These are phyloP conservation scores for Epizoanthus illoricatus DNA, from an alignment of 92 coral and sea anemone genomes.

Conservation along the genomic window DNA sequence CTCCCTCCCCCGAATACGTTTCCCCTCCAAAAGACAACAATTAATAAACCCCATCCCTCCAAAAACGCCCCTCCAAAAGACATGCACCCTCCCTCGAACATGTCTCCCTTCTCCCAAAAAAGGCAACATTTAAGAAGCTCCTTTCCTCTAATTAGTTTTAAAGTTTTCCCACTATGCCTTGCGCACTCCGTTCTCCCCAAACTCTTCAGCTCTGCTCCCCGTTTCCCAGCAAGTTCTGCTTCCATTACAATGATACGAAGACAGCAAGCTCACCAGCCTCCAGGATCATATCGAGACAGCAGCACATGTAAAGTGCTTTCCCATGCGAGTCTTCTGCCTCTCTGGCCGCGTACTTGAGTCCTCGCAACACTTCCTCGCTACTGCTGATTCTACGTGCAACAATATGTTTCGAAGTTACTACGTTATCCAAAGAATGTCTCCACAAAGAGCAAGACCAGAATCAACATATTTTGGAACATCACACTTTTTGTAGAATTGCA, in stretches of 20 bases:
- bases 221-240: neutral
- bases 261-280: slow-evolving; percentile 70
- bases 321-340: slow-evolving; percentile 87
- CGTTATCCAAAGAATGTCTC: neutral
- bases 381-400: slow-evolving; percentile 58
- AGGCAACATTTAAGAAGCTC: too few species aligned
- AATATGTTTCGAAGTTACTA: neutral
- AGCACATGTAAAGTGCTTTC: slow-evolving; percentile 81
- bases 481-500: neutral
- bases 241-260: neutral
- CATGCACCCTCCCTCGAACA: too few species aligned
- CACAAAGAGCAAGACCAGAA: neutral
- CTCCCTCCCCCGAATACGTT: too few species aligned
- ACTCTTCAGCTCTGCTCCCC: too few species aligned
- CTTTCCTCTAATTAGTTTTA: neutral
- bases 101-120: too few species aligned
- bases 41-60: too few species aligned
- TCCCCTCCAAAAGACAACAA: too few species aligned
- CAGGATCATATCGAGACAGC: slow-evolving; percentile 86
- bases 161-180: too few species aligned
- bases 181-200: too few species aligned
- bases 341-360: slow-evolving; percentile 70
- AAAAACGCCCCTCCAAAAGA: too few species aligned
- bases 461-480: neutral
- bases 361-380: slow-evolving; percentile 79